phyloP scores from a whole-genome alignment of 2,113 vertebrate species.

The Platanista minor region DNA sequence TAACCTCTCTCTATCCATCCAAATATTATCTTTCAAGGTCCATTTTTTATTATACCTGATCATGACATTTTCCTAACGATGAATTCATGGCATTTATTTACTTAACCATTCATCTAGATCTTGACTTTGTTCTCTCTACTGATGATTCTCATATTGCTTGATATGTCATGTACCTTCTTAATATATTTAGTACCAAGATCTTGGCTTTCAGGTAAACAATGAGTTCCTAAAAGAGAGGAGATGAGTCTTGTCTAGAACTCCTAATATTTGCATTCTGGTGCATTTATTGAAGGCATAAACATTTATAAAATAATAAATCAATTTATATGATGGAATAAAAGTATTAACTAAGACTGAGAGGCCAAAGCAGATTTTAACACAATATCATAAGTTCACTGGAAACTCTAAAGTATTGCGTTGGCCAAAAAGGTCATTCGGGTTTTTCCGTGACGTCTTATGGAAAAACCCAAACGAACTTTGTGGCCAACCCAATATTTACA shows the following conservation, averaged over 20 bases:
- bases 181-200: background rate
- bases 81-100: background rate
- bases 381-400: background rate
- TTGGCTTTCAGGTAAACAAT: background rate
- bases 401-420: background rate
- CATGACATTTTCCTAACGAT: background rate
- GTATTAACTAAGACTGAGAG: background rate
- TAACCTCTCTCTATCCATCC: background rate
- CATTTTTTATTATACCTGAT: background rate
- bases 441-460: too few species aligned
- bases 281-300: background rate
- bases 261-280: background rate
- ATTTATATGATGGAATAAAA: background rate
- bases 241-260: background rate
- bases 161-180: background rate
- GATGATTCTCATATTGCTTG: background rate
- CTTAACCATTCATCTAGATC: background rate
- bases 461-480: too few species aligned
- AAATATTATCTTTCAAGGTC: background rate
- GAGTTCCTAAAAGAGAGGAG: background rate
- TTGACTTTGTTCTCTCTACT: background rate
- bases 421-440: too few species aligned
- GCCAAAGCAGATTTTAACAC: background rate
- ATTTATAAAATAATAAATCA: slow-evolving; percentile 6
- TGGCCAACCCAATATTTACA: background rate